Base-by-base conservation (phyloP, 1,140 invertebrate species). In the Calycopis cecrops region DNA sequence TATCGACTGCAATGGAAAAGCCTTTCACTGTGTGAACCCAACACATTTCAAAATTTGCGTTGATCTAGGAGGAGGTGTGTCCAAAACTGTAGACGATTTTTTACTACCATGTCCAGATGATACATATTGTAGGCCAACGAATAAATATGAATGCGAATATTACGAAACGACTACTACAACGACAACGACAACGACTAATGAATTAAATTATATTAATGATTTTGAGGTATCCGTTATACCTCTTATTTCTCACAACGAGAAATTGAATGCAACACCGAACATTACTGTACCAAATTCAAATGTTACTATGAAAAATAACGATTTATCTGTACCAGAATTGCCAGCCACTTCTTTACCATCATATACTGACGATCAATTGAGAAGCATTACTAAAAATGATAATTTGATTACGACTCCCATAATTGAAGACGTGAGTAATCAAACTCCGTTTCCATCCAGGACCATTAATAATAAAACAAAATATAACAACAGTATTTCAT, bases 11-110 rank as follows among this genome's bases (percentile, higher is more conserved):
- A 53, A 68, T 52, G 83, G 82, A 55, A 88, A 78, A 71, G 67
- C 77, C 35, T 88, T 88, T 62, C 72, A 82, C 48, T 88, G 87
- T 50, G 57, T 78, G 14, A 85, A 88, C 66, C 67, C 77, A 44
- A 87, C 83, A 37, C 79, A 86, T 70, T 88, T 88, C 55, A 80
- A 79, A 69, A 84, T 88, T 67, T 88, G 87, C 55, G 81, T 88
- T 12, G 84, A 88, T 59, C 62, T 85, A 11, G 86, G 86, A 2
- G 67, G 64, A 18, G 84, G 83, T 28, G 40, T 80, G 2, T 81
- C 83, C 17, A 72, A 58, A 48, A 79, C 84, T 12, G 69, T 87
- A 0, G 80, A 86, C 17, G 69, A 80, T 21, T 76, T 83, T 56
- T 21, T 71, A 10, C 76, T 86, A 49, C 66, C 65, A 12, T 88